phyloP scores from a whole-genome alignment of 37 sponge, comb jelly and placozoan genomes.

The Bolinopsis microptera region DNA sequence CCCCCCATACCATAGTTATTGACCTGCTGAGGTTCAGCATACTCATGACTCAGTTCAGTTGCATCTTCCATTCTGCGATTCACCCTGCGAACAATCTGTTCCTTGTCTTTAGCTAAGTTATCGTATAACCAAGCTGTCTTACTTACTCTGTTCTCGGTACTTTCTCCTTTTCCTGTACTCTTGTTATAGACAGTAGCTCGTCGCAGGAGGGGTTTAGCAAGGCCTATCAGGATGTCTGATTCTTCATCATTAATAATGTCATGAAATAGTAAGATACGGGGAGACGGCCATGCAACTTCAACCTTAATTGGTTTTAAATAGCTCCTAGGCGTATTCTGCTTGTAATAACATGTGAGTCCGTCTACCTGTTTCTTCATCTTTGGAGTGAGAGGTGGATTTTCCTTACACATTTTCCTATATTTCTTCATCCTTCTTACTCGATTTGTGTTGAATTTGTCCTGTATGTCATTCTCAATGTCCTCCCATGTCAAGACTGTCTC shows the following conservation, averaged over 20 bases:
- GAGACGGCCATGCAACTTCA: background rate
- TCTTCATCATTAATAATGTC: background rate
- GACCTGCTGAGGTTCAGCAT: slow-evolving; percentile 24
- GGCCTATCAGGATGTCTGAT: background rate
- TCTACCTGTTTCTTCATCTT: slow-evolving; percentile 27
- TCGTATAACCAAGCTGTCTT: slow-evolving; percentile 36
- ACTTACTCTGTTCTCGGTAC: background rate
- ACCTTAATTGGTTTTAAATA: slow-evolving; percentile 1
- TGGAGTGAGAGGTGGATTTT: background rate
- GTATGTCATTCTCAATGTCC: background rate
- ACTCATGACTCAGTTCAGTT: slow-evolving; percentile 45
- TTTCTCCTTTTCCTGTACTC: background rate
- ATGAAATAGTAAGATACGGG: slow-evolving; percentile 7
- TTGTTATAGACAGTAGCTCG: slow-evolving; percentile 2
- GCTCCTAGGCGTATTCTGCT: slow-evolving; percentile 8
- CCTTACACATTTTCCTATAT: background rate
- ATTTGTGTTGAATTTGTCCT: background rate
- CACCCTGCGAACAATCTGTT: background rate
- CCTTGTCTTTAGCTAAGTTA: background rate
- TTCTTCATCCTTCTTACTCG: background rate
- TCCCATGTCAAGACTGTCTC: background rate
- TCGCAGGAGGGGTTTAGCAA: background rate
- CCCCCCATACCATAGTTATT: slow-evolving; percentile 39
- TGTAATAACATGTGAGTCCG: background rate
- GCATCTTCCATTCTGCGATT: slow-evolving; percentile 41